phyloP scores from a whole-genome alignment of 1,140 invertebrate species.

The Dreissena polymorpha region DNA sequence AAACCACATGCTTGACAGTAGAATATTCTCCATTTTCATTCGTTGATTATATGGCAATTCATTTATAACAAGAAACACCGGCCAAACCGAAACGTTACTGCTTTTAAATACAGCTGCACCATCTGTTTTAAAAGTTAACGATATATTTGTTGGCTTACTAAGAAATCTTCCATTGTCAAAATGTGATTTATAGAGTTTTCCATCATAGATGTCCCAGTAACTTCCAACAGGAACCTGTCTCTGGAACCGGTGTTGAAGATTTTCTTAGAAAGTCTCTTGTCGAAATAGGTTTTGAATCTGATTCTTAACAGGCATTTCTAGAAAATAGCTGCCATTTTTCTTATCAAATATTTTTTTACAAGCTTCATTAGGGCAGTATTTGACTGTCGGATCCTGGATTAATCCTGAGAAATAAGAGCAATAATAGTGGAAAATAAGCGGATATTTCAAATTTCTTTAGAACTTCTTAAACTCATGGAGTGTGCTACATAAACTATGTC shows the following conservation, averaged over 20 bases:
- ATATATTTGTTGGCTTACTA: slow-evolving; percentile 28
- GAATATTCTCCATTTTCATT: slow-evolving; percentile 48
- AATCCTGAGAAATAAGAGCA: slow-evolving; percentile 38
- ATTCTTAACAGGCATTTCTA: slow-evolving; percentile 51
- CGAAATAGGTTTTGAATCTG: slow-evolving; percentile 40
- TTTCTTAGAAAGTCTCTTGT: slow-evolving; percentile 44
- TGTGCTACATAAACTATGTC: slow-evolving; percentile 50
- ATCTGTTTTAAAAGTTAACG: slow-evolving; percentile 50
- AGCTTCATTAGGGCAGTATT: slow-evolving; percentile 32
- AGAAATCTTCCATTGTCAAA: slow-evolving; percentile 18
- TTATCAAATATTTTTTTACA: slow-evolving; percentile 23
- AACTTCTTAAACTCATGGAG: slow-evolving; percentile 53
- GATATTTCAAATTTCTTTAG: slow-evolving; percentile 53
- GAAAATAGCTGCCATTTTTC: slow-evolving; percentile 34
- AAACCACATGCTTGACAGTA: slow-evolving; percentile 41
- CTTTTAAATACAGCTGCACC: slow-evolving; percentile 44
- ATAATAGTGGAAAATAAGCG: slow-evolving; percentile 51
- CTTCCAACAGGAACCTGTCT: background rate
- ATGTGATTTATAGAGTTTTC: slow-evolving; percentile 17
- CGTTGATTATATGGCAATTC: slow-evolving; percentile 41
- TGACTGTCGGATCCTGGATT: background rate
- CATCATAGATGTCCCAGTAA: slow-evolving; percentile 44
- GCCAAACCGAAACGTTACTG: slow-evolving; percentile 49
- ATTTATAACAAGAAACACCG: slow-evolving; percentile 51
- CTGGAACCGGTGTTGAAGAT: slow-evolving; percentile 19